Base-by-base conservation (phyloP, 1,140 invertebrate species). In the Tetramorium parvispinum region DNA sequence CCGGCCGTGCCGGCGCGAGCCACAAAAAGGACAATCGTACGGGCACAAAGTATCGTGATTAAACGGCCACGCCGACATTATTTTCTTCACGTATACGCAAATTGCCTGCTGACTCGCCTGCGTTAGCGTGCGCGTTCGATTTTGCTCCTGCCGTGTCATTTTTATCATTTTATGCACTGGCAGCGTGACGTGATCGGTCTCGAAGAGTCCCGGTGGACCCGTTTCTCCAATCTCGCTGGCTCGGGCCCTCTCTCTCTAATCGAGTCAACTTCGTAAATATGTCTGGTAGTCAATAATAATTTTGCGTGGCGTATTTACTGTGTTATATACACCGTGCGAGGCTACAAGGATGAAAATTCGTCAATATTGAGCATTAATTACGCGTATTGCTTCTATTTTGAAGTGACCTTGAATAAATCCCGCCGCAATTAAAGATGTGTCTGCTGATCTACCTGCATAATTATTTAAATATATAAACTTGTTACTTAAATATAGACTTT, bases 91-190 rank as follows among this genome's bases (percentile, higher is more conserved):
- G 16, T 73, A 59, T 73, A 75, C 32, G 68, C 40, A 75, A 73
- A 73, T 82, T 82, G 18, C 40, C 53, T 55, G 79, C 68, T 59
- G 66, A 82, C 37, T 82, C 21, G 51, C 53, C 32, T 59, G 24
- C 40, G 53, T 82, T 82, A 70, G 51, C 37, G 24, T 24, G 63
- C 32, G 37, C 32, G 37, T 75, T 75, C 43, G 51, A 46, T 73
- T 18, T 46, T 37, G 24, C 18, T 82, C 27, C 40, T 46, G 66
- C 40, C 51, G 24, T 66, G 51, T 82, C 66, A 82, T 63, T 75
- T 59, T 61, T 46, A 55, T 83, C 79, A 43, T 83, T 83, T 82
- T 83, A 61, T 55, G n/a, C n/a, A 73, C n/a, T n/a, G 37, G 10
- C 55, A 37, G 40, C 13, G 40, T 49, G 65, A 83, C 27, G 66